Percentiles rank a stretch among this genome's conserved stretches.
Evolutionary conservation across 2,797 vertebrate species (phyloP).

Genomic region (Spinus pinus): DNA sequence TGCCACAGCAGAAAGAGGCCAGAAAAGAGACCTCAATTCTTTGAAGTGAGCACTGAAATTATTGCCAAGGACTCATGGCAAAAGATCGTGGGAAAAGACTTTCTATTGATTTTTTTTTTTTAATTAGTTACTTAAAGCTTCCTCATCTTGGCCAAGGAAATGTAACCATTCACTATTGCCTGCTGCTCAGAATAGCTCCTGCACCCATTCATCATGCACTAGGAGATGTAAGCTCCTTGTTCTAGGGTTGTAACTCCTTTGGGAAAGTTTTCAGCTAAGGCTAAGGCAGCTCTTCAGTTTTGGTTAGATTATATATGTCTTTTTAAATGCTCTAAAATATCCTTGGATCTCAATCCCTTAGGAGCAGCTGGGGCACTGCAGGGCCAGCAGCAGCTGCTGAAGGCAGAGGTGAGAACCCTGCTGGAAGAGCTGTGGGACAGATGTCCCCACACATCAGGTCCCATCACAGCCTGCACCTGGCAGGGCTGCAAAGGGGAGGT

Average conservation of each 20-base stretch:
- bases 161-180: constrained; percentile 23
- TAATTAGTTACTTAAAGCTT: constrained; percentile 39
- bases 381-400: background rate
- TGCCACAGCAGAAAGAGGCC: constrained; percentile 6
- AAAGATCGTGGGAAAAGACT: constrained; percentile 59
- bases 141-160: constrained; percentile 33
- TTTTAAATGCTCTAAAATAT: background rate
- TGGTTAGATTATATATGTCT: background rate
- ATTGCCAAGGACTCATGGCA: constrained; percentile 53
- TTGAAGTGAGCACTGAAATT: constrained; percentile 46
- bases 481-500: background rate
- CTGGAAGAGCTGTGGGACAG: background rate
- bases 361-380: background rate
- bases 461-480: background rate
- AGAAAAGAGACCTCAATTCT: constrained; percentile 31
- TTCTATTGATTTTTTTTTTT: constrained; percentile 50
- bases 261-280: background rate
- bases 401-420: background rate
- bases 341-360: background rate
- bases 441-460: background rate
- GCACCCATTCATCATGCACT: constrained; percentile 1
- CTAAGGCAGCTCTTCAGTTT: background rate
- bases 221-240: background rate
- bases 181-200: constrained; percentile 32
- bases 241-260: background rate